phyloP scores from a whole-genome alignment of 1,140 invertebrate genomes.

The Drosophila bocqueti region DNA sequence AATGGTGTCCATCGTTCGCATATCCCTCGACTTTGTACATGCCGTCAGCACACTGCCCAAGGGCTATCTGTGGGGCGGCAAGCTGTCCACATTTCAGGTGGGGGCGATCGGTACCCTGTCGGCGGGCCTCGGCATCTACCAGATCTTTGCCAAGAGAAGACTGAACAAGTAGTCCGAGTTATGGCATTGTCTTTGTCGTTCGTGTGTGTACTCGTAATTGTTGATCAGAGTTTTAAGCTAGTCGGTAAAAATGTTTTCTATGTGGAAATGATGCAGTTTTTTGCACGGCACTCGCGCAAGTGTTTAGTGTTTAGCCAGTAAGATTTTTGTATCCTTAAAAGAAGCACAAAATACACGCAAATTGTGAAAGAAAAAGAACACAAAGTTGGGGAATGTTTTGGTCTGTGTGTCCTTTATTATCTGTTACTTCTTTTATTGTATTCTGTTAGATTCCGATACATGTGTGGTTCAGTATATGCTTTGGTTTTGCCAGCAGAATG shows the following conservation, averaged over 20 bases:
- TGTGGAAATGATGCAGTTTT: constrained; percentile 15
- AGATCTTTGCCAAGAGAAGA: constrained; percentile 81
- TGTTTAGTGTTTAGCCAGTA: constrained; percentile 43
- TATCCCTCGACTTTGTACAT: constrained; percentile 90
- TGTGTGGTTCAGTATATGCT: constrained; percentile 43
- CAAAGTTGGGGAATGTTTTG: constrained; percentile 31
- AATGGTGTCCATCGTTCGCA: constrained; percentile 88
- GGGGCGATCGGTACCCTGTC: constrained; percentile 91
- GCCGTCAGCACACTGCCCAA: constrained; percentile 92
- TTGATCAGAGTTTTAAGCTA: constrained; percentile 49
- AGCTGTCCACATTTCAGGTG: constrained; percentile 90
- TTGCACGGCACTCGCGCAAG: constrained; percentile 24
- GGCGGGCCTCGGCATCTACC: constrained; percentile 89
- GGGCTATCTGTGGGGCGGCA: constrained; percentile 92
- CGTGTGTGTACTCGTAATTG: constrained; percentile 34
- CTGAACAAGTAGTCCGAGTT: constrained; percentile 59
- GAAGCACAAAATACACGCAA: constrained; percentile 31
- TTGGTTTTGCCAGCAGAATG: constrained; percentile 39
- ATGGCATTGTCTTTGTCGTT: not conserved
- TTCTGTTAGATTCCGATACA: constrained; percentile 60
- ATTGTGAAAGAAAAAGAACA: constrained; percentile 12
- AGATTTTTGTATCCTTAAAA: constrained; percentile 6
- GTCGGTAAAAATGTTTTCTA: constrained; percentile 31
- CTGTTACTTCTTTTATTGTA: constrained; percentile 65
- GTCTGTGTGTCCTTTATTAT: constrained; percentile 83